A percentile compares a stretch with the other conserved stretches of the same genome.
Evolutionary conservation across 2,797 vertebrate species (phyloP).

Genomic region (Cyclura pinguis): DNA sequence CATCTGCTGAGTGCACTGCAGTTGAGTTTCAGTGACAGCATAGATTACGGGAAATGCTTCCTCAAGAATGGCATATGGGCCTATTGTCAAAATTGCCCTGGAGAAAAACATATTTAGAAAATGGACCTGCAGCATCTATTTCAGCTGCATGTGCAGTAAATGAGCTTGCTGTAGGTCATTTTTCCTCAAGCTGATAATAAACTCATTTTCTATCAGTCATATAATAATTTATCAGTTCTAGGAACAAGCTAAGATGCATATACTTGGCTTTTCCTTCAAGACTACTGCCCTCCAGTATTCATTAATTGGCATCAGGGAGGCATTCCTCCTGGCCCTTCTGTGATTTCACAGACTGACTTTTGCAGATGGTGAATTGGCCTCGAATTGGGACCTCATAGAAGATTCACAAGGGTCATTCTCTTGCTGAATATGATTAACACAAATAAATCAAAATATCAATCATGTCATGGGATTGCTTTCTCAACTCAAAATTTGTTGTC

Average conservation of each 20-base stretch:
- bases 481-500: not conserved
- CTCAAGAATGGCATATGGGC: not conserved
- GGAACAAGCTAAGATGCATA: slow-evolving; percentile 36
- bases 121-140: slow-evolving; percentile 49
- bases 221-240: slow-evolving; percentile 43
- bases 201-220: slow-evolving; percentile 46
- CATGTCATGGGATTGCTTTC: not conserved
- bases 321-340: slow-evolving; percentile 23
- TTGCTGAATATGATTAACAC: not conserved
- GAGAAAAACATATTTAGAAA: slow-evolving; percentile 58
- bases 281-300: not conserved
- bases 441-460: not conserved
- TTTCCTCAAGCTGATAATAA: slow-evolving; percentile 43
- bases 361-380: not conserved
- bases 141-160: slow-evolving; percentile 43
- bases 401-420: not conserved
- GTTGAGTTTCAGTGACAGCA: slow-evolving; percentile 28
- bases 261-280: slow-evolving; percentile 37
- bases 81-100: slow-evolving; percentile 40
- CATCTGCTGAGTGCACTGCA: not conserved
- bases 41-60: slow-evolving; percentile 48
- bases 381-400: not conserved
- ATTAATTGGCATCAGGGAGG: slow-evolving; percentile 36
- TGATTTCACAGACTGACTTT: not conserved
- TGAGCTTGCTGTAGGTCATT: slow-evolving; percentile 40